Evolutionary conservation across 2,113 vertebrate species (phyloP).

Genomic region (Carlito syrichta): DNA sequence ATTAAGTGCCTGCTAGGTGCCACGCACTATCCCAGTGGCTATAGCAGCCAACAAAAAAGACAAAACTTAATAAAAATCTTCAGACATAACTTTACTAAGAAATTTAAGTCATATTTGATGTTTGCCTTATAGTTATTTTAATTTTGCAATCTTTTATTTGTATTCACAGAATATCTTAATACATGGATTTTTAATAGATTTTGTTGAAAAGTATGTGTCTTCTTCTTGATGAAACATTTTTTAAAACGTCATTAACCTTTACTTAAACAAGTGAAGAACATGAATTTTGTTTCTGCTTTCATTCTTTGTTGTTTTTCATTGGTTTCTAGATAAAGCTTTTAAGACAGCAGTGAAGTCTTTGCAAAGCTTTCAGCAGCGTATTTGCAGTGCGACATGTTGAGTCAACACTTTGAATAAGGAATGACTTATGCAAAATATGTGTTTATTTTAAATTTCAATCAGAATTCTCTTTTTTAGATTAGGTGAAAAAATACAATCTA

Average conservation of each 20-base stretch:
- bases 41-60: background rate
- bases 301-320: background rate
- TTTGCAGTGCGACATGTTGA: background rate
- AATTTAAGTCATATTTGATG: background rate
- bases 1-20: background rate
- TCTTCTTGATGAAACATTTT: background rate
- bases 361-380: background rate
- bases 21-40: background rate
- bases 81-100: background rate
- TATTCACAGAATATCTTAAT: background rate
- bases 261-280: background rate
- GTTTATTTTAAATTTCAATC: background rate
- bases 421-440: background rate
- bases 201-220: background rate
- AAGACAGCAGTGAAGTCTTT: background rate
- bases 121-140: background rate
- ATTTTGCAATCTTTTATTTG: background rate
- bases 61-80: background rate
- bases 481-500: background rate
- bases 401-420: background rate
- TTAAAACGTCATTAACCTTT: slow-evolving; percentile 31
- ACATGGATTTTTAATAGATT: background rate
- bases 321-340: background rate
- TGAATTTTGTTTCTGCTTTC: background rate
- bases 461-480: background rate